phyloP scores from a whole-genome alignment of 2,888 invertebrate species.

The Drosophila cognata region DNA sequence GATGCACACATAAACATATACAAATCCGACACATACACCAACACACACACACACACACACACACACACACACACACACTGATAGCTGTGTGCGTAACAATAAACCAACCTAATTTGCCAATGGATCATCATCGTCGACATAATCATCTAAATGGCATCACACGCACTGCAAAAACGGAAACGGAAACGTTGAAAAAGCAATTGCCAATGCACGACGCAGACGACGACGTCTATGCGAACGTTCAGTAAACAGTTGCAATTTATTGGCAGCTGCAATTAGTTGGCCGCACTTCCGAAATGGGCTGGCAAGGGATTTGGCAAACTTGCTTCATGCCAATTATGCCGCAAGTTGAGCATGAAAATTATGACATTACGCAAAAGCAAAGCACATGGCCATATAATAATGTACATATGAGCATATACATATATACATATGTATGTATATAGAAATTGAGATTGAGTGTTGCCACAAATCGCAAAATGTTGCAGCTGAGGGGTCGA shows the following conservation, averaged over 20 bases:
- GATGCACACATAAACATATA: conserved; percentile 18
- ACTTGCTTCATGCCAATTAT: conserved; percentile 47
- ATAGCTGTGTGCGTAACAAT: conserved; percentile 29
- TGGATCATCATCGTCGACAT: conserved; percentile 34
- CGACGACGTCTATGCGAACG: not conserved
- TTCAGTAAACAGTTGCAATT: conserved; percentile 52
- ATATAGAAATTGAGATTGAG: not conserved
- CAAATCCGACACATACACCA: conserved; percentile 5
- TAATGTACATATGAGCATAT: not conserved
- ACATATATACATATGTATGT: not conserved
- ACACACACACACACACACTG: conserved; percentile 7
- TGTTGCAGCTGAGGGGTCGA: not conserved
- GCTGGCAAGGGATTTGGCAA: conserved; percentile 32
- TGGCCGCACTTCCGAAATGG: conserved; percentile 46
- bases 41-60: conserved; percentile 15
- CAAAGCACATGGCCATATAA: conserved; percentile 4
- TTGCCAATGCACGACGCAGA: conserved; percentile 63
- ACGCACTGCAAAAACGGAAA: conserved; percentile 62
- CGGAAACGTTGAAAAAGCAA: conserved; percentile 73
- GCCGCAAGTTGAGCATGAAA: conserved; percentile 40
- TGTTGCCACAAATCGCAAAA: conserved; percentile 4
- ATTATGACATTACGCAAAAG: conserved; percentile 35
- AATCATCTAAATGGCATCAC: conserved; percentile 48
- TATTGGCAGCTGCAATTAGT: conserved; percentile 69
- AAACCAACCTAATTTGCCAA: conserved; percentile 46